Base-by-base conservation (phyloP, 2,888 invertebrate species). In the Acleris literana region DNA sequence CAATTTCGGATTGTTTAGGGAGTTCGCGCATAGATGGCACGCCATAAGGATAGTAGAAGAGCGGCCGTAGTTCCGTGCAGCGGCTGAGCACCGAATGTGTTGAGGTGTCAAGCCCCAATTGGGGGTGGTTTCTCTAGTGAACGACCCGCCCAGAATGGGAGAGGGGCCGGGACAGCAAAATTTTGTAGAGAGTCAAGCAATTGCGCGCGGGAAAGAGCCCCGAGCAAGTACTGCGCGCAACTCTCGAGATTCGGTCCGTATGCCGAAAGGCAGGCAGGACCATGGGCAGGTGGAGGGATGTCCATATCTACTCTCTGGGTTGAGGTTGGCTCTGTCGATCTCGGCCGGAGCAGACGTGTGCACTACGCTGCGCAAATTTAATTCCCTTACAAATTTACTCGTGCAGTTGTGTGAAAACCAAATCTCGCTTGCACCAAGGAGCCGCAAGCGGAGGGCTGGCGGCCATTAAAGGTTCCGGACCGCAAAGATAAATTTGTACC, bases 231-330 rank as follows among this genome's bases (percentile, higher is more conserved):
- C 11, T n/a, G 33, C 9, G 60, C 17, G 60, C 60, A 25, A 9
- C 52, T 52, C 43, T 44, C 52, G 52, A 0, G 60, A 60, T 60
- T 60, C 43, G 52, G 52, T n/a, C n/a, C n/a, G n/a, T n/a, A n/a
- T n/a, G n/a, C 62, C 51, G 57, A 20, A 25, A 63, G 57, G 63
- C 56, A 43, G 55, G 63, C 22, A 63, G 39, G 51, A 63, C 56
- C 56, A 56, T 63, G 49, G 51, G 55, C 5, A 9, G 56, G 13
- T 16, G 52, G 25, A 5, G 25, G 52, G 25, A 49, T 49, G 49
- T 49, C 49, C 49, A 20, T 49, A 49, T 49, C 49, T 49, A 49
- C 20, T n/a, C n/a, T n/a, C n/a, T n/a, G n/a, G n/a, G n/a, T n/a
- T n/a, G n/a, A n/a, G n/a, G n/a, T n/a, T n/a, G n/a, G n/a, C n/a